A percentile compares a stretch with the other conserved stretches of the same genome.
phyloP scores from a whole-genome alignment of 2,888 invertebrate genomes.

The Melanotus villosus region DNA sequence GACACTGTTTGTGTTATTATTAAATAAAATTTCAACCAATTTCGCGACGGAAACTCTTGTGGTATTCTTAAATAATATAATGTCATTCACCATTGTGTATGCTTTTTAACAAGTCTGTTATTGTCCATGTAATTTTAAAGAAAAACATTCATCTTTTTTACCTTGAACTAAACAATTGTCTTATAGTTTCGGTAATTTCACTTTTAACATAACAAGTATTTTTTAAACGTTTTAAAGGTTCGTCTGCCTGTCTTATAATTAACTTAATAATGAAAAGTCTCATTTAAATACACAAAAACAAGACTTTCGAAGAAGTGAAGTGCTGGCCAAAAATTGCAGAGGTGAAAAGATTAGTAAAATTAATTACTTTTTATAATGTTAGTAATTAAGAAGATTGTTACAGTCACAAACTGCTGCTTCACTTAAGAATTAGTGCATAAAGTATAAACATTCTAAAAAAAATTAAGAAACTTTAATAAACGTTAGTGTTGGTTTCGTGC shows the following conservation, averaged over 20 bases:
- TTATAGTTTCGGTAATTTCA: neutral
- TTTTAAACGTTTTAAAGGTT: too few species aligned
- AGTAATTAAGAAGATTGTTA: neutral
- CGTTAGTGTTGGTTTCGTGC: constrained; percentile 8
- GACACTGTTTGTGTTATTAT: constrained; percentile 1
- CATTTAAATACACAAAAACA: neutral
- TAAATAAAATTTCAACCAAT: constrained; percentile 14
- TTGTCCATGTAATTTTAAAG: neutral
- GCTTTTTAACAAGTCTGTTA: neutral
- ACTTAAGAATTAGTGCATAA: constrained; percentile 28
- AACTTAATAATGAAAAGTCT: too few species aligned
- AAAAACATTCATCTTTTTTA: neutral
- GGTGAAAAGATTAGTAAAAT: neutral
- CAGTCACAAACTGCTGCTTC: constrained; percentile 17
- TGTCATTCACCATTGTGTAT: constrained; percentile 2
- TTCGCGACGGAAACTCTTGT: neutral
- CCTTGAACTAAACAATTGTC: constrained; percentile 1
- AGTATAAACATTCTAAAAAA: constrained; percentile 30
- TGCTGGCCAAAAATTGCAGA: neutral
- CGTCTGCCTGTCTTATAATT: neutral
- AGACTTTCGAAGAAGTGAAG: too few species aligned
- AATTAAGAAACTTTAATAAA: neutral
- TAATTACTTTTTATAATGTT: neutral
- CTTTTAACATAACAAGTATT: too few species aligned
- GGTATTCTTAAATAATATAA: neutral